These are phyloP conservation scores for Beroe ovata DNA, from an alignment of 37 sponge, comb jelly and placozoan genomes.

Conservation along the genomic window DNA sequence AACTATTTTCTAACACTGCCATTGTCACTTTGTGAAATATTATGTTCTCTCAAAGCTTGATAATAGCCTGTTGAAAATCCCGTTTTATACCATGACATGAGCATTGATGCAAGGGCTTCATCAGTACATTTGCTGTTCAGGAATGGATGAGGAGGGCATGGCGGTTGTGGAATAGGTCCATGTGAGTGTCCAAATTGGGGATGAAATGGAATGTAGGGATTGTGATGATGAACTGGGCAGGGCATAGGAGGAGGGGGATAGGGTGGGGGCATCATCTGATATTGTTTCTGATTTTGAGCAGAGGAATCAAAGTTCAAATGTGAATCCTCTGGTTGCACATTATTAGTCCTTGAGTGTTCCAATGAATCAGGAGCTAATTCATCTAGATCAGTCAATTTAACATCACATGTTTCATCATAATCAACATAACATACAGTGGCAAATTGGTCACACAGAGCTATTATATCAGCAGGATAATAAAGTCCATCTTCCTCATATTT, in stretches of 20 bases:
- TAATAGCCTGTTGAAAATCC: slow-evolving; percentile 62
- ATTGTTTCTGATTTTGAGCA: not conserved
- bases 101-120: slow-evolving; percentile 60
- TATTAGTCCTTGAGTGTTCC: not conserved
- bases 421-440: slow-evolving; percentile 48
- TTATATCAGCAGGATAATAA: slow-evolving; percentile 50
- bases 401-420: slow-evolving; percentile 37
- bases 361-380: not conserved
- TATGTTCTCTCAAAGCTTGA: slow-evolving; percentile 55
- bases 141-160: slow-evolving; percentile 58
- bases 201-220: not conserved
- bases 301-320: not conserved
- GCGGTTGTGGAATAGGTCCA: slow-evolving; percentile 49
- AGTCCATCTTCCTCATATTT: slow-evolving; percentile 41
- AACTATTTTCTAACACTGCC: too few relatives aligned
- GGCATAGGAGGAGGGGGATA: slow-evolving; percentile 25
- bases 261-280: not conserved
- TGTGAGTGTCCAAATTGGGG: slow-evolving; percentile 3
- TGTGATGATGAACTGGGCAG: slow-evolving; percentile 42
- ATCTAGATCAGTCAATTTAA: not conserved
- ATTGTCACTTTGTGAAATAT: slow-evolving; percentile 16
- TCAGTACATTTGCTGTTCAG: slow-evolving; percentile 9
- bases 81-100: slow-evolving; percentile 63
- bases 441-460: slow-evolving; percentile 39
- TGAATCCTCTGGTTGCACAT: not conserved